phyloP scores from a whole-genome alignment of 1,140 invertebrate species.

The Danaus plexippus region DNA sequence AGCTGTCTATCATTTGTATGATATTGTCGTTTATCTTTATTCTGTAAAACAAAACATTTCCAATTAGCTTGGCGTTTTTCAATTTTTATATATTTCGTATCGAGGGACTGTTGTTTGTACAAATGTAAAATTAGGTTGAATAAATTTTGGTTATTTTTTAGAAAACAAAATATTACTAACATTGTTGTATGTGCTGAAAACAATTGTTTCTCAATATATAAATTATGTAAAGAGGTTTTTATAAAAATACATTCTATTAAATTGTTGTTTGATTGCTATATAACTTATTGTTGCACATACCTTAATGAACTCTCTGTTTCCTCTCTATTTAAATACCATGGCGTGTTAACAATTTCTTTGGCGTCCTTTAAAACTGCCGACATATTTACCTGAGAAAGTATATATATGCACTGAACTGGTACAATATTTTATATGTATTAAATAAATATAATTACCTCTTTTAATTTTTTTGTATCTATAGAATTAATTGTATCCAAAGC shows the following conservation, averaged over 20 bases:
- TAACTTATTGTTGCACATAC: conserved; percentile 24
- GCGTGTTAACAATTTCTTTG: conserved; percentile 40
- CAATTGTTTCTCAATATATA: too few relatives aligned
- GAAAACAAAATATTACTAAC: too few relatives aligned
- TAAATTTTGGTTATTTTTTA: too few relatives aligned
- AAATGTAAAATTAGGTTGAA: too few relatives aligned
- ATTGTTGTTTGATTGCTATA: too few relatives aligned
- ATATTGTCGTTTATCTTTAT: conserved; percentile 48
- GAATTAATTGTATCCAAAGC: conserved; percentile 34
- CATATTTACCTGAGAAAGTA: conserved; percentile 43
- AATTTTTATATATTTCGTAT: too few relatives aligned
- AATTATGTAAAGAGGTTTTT: too few relatives aligned
- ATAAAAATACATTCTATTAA: too few relatives aligned
- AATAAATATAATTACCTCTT: conserved; percentile 28
- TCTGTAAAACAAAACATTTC: conserved; percentile 20
- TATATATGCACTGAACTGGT: conserved; percentile 4
- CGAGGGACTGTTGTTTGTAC: too few relatives aligned
- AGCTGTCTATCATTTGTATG: conserved; percentile 33
- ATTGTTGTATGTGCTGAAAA: too few relatives aligned
- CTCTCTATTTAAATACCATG: conserved; percentile 58
- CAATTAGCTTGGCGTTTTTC: too few relatives aligned
- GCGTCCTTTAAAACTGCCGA: conserved; percentile 48
- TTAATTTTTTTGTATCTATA: conserved; percentile 33
- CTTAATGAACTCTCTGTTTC: conserved; percentile 30
- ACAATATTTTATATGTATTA: conserved; percentile 1